Base-by-base conservation (phyloP, 2,888 invertebrate genomes). In the Cetonia aurata region DNA sequence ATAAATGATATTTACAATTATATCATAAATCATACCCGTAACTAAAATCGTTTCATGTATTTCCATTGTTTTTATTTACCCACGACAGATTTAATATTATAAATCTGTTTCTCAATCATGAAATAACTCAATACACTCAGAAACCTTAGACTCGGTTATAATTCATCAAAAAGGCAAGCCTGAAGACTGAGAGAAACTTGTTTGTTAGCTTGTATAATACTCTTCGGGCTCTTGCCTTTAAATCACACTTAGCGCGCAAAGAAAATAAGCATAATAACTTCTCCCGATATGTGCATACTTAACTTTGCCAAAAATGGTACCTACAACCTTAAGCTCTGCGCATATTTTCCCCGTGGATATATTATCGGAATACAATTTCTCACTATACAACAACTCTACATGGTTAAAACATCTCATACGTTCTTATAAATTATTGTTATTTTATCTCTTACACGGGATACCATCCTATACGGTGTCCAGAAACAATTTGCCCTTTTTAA, bases 231-330 rank as follows among this genome's bases (percentile, higher is more conserved):
- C 66, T 55, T 57, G 68, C 71, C 71, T 60, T 60, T 73, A 73
- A 73, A 73, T 73, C 73, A 71, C 73, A 71, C 71, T 71, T 65
- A 57, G 59, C 67, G 73, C 67, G 73, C 73, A 69, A 71, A 71
- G 71, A 73, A 71, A 73, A 73, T 73, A 73, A 71, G 71, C 65
- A 67, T 69, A 71, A 71, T 73, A 73, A 71, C 69, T 71, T 73
- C 73, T 71, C 73, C 73, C 73, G 69, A 73, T 73, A 73, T 71
- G 73, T 71, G 70, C 73, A 73, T 73, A 73, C 71, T 71, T 73
- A 73, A 71, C 67, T 62, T 69, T 69, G 69, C 69, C 73, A 71
- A 73, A 73, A 73, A 73, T 73, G 73, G 73, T 67, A 71, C 73
- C 73, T 73, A 67, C 73, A 71, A 69, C 67, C 69, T 69, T 25